Evolutionary conservation across 1,140 invertebrate genomes (phyloP), one percentile per base, ranked within the genome.

Genomic region (Paraescarpia echinospica): DNA sequence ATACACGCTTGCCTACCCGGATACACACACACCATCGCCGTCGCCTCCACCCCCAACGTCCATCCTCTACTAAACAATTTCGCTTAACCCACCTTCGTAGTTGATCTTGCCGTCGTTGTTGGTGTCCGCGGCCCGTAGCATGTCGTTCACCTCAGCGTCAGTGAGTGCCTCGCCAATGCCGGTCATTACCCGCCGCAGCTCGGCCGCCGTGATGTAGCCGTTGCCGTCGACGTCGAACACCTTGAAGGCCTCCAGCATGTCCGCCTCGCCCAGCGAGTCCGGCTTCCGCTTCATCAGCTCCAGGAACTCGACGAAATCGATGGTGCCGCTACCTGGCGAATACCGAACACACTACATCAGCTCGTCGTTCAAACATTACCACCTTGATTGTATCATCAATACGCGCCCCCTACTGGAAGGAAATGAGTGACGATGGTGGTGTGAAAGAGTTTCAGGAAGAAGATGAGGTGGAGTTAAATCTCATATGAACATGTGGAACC

Each of bases 261-360:
- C 99, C 96, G 99, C 98, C 97, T 99, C 99, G 96, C 99, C 99
- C 93, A 98, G 99, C 97, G 99, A 98, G 96, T 99, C 99, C 98
- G 99, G 99, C 97, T 99, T 99, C 95, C 98, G 97, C 94, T 99
- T 98, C 98, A 99, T 99, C 98, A 99, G 99, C 94, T 98, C 99
- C 94, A 99, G 97, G 97, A 99, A 99, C 97, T 99, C 99, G 94
- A 98, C 98, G 96, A 99, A 99, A 96, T 99, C 99, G 96, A 99
- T 99, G 95, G 99, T 99, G 94, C 98, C 98, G 96, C 99, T 99
- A 95, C 98, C 98, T 99, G 91, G 35, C 97, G 90, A 34, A 90
- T 90, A 31, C 14, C 1, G 27, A 27, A 77, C 59, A 31, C 59
- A 77, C 27, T 4, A 77, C 59, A 77, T 41, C 12, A 41, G 41